phyloP scores from a whole-genome alignment of 2,888 invertebrate genomes.

The Heliconius hortense region DNA sequence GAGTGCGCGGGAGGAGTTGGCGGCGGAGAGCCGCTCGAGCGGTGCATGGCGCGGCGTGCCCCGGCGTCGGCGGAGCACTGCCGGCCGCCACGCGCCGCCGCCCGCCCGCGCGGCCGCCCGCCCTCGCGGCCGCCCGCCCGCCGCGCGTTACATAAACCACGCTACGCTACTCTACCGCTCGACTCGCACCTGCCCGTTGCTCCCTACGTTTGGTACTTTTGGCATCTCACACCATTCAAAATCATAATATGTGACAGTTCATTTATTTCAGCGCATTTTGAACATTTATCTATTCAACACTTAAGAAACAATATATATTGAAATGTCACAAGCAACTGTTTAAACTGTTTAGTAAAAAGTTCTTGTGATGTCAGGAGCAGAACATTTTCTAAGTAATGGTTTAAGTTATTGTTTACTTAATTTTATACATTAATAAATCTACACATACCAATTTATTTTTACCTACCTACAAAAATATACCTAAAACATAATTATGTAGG shows the following conservation, averaged over 20 bases:
- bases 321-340: background rate
- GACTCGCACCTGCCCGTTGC: conserved; percentile 76
- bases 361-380: conserved; percentile 27
- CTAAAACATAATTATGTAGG: too few species aligned
- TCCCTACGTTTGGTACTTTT: conserved; percentile 70
- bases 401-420: background rate
- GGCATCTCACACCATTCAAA: conserved; percentile 73
- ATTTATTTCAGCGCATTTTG: conserved; percentile 65
- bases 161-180: conserved; percentile 42
- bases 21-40: conserved; percentile 62
- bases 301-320: conserved; percentile 25
- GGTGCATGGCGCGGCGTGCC: conserved; percentile 63
- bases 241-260: conserved; percentile 80
- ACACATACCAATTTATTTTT: background rate
- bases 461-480: too few species aligned
- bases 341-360: too few species aligned
- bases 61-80: conserved; percentile 70
- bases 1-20: conserved; percentile 56
- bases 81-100: conserved; percentile 49
- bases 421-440: background rate
- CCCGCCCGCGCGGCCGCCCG: conserved; percentile 58
- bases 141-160: conserved; percentile 43
- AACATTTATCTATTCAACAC: conserved; percentile 42
- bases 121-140: conserved; percentile 71
- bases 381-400: background rate